Evolutionary conservation across 2,888 invertebrate genomes (phyloP).

Genomic region (Drosophila lutescens): DNA sequence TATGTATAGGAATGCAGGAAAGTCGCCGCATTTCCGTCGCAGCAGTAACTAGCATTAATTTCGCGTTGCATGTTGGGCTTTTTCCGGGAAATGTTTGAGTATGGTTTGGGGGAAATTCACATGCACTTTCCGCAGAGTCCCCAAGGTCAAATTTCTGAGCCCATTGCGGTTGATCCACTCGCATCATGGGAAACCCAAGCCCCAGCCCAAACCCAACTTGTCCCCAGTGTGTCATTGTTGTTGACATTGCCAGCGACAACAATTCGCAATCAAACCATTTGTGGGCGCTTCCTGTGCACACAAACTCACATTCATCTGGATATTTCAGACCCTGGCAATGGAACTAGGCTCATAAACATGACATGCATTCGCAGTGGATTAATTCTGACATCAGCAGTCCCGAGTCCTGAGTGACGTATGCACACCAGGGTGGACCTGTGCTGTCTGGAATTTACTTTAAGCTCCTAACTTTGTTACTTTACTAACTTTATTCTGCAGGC

Average conservation of each 20-base stretch:
- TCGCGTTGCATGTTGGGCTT: conserved; percentile 32
- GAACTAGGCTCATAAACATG: conserved; percentile 67
- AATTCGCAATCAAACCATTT: conserved; percentile 76
- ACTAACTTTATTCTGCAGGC: rapidly evolving
- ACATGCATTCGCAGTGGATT: conserved; percentile 76
- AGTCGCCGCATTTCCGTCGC: conserved; percentile 51
- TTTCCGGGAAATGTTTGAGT: not conserved
- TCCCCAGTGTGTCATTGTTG: conserved; percentile 63
- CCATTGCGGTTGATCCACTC: conserved; percentile 35
- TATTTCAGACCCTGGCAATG: conserved; percentile 2
- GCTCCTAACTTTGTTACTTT: not conserved
- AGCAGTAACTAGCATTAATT: conserved; percentile 42
- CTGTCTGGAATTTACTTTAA: no score
- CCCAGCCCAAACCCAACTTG: not conserved
- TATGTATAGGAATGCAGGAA: conserved; percentile 53
- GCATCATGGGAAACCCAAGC: conserved; percentile 31
- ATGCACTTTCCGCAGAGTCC: conserved; percentile 27
- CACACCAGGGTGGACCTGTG: conserved; percentile 15
- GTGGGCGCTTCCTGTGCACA: conserved; percentile 45
- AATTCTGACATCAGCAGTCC: conserved; percentile 57
- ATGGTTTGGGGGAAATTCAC: not conserved
- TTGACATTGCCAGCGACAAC: conserved; percentile 73
- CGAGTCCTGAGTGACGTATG: conserved; percentile 23
- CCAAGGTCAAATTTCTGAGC: conserved; percentile 59
- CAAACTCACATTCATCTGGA: not conserved